Evolutionary conservation across 2,888 invertebrate genomes (phyloP).

Genomic region (Eucriotettix oculatus): DNA sequence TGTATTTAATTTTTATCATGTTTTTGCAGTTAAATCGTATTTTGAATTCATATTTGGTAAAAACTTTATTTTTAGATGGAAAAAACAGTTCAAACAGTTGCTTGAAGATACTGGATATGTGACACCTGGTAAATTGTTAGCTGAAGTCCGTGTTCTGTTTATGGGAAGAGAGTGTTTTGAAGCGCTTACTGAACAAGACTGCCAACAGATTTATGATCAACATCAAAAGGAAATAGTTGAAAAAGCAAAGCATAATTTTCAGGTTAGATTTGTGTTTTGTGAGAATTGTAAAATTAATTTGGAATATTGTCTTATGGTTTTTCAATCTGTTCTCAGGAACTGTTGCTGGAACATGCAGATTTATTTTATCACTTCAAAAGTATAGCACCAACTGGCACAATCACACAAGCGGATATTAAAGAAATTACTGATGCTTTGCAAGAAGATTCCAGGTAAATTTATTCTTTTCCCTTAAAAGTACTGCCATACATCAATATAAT

Average conservation of each 20-base stretch:
- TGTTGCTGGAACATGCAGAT: conserved; percentile 82
- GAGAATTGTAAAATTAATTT: neutral
- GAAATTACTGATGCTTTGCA: conserved; percentile 83
- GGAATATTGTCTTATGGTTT: neutral
- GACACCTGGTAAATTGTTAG: conserved; percentile 83
- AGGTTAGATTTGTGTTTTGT: conserved; percentile 30
- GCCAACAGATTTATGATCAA: conserved; percentile 81
- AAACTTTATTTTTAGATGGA: conserved; percentile 46
- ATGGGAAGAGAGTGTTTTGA: conserved; percentile 92
- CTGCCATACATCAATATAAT: too few relatives aligned
- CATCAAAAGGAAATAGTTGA: conserved; percentile 84
- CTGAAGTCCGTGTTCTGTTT: conserved; percentile 77
- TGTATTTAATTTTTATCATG: neutral
- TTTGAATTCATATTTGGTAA: neutral
- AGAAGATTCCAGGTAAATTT: conserved; percentile 66
- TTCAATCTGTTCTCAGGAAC: conserved; percentile 38
- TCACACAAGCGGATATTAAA: conserved; percentile 85
- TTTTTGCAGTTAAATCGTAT: neutral
- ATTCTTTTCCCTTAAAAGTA: too few relatives aligned
- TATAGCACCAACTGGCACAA: conserved; percentile 73
- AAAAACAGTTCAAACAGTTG: conserved; percentile 83
- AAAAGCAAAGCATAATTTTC: conserved; percentile 78
- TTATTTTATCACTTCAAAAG: conserved; percentile 86
- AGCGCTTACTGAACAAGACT: conserved; percentile 75
- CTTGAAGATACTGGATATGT: conserved; percentile 89